Conservation (phyloP, 2,888 invertebrate genomes). For the Mimachlamys varia region DNA sequence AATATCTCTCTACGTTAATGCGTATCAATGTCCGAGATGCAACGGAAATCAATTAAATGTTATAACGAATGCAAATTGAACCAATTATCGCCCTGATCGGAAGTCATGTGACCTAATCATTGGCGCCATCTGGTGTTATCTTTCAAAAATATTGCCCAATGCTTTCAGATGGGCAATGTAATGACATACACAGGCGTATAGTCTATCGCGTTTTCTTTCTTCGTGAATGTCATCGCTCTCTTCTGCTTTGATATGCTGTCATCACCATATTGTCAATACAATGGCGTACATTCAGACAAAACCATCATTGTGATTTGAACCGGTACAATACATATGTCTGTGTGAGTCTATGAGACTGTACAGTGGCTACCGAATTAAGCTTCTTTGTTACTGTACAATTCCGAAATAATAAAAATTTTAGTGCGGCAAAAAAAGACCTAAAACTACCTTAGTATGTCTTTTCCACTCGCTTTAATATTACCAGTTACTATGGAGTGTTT, state of each 20-base stretch:
- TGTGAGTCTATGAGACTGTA: no score
- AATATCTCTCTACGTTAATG: neutral
- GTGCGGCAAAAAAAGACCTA: no score
- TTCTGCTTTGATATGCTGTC: neutral
- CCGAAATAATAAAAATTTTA: no score
- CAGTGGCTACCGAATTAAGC: no score
- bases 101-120: constrained; percentile 22
- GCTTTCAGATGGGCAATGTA: neutral
- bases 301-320: neutral
- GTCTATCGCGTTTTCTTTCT: neutral
- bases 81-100: constrained; percentile 36
- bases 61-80: constrained; percentile 33
- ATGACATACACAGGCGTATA: neutral
- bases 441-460: no score
- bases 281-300: neutral
- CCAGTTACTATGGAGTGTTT: no score
- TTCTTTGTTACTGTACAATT: no score
- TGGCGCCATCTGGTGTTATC: constrained; percentile 25
- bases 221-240: constrained; percentile 9
- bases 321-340: neutral
- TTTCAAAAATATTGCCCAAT: constrained; percentile 1
- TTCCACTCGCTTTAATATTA: no score
- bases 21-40: constrained; percentile 29
- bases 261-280: neutral
- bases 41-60: constrained; percentile 31